phyloP scores from a whole-genome alignment of 2,113 vertebrate genomes.

The Ochotona princeps region DNA sequence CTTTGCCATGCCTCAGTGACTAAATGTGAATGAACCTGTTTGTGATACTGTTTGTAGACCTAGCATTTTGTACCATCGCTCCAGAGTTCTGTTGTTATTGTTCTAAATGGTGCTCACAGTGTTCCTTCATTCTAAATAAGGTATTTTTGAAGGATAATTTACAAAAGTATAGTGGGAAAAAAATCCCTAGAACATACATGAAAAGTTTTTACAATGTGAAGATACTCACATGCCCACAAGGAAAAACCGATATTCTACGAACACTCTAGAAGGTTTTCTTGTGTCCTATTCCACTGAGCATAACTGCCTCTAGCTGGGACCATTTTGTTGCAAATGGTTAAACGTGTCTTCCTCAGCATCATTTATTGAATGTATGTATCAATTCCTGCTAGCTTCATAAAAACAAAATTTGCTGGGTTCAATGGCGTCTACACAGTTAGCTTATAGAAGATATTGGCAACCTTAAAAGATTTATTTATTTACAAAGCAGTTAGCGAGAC shows the following conservation, averaged over 20 bases:
- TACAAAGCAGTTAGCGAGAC: no score
- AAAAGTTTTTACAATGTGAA: constrained; percentile 21
- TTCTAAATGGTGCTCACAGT: background rate
- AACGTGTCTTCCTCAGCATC: no score
- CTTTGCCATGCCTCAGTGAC: background rate
- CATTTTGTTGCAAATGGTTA: no score
- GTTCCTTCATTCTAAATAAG: background rate
- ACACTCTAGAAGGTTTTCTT: background rate
- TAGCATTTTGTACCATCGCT: background rate
- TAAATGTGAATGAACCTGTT: background rate
- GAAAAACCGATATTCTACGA: background rate
- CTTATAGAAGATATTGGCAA: background rate
- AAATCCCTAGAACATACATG: background rate
- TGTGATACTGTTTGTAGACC: background rate
- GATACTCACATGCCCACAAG: background rate
- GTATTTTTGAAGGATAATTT: background rate
- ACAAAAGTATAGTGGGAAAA: background rate
- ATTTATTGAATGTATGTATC: background rate
- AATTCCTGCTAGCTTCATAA: background rate
- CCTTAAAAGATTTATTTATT: no score
- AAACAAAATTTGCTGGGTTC: background rate
- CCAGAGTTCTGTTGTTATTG: background rate
- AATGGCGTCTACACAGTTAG: background rate
- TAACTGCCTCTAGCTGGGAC: no score
- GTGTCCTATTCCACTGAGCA: background rate